These are phyloP conservation scores for Siderastrea radians DNA, from an alignment of 92 coral and sea anemone genomes.

Conservation along the genomic window DNA sequence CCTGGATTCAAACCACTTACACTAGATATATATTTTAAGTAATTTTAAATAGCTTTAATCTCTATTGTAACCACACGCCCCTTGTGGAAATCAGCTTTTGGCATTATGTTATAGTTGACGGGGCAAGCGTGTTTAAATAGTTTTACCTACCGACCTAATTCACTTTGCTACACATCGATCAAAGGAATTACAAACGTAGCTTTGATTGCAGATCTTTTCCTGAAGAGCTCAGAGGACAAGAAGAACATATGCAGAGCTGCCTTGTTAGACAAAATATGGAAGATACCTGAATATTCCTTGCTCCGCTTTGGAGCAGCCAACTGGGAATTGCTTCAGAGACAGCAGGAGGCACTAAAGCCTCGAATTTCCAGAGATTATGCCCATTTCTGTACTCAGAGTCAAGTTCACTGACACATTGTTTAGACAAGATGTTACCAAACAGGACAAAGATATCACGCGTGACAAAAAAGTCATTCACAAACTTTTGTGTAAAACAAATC, in stretches of 20 bases:
- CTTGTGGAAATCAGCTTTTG: too few relatives aligned
- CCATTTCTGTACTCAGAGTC: background rate
- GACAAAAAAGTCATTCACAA: background rate
- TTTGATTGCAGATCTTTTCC: slow-evolving; percentile 48
- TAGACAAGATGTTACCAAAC: background rate
- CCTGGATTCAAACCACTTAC: too few relatives aligned
- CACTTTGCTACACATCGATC: slow-evolving; percentile 1
- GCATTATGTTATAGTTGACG: too few relatives aligned
- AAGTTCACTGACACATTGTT: background rate
- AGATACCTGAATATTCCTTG: slow-evolving; percentile 44
- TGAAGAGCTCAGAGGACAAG: slow-evolving; percentile 27
- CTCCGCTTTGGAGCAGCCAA: slow-evolving; percentile 54
- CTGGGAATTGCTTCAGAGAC: slow-evolving; percentile 50
- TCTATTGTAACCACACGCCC: too few relatives aligned
- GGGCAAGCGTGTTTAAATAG: too few relatives aligned
- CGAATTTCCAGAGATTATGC: background rate
- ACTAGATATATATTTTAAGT: too few relatives aligned
- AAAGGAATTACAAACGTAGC: slow-evolving; percentile 69
- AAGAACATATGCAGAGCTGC: slow-evolving; percentile 19
- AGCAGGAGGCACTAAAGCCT: slow-evolving; percentile 25
- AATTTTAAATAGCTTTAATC: too few relatives aligned
- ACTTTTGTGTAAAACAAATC: background rate
- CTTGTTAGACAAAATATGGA: slow-evolving; percentile 52
- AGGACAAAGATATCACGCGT: background rate
- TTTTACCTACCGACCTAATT: too few relatives aligned